phyloP scores from a whole-genome alignment of 2,113 vertebrate species.

The Psilopsiagon aymara region DNA sequence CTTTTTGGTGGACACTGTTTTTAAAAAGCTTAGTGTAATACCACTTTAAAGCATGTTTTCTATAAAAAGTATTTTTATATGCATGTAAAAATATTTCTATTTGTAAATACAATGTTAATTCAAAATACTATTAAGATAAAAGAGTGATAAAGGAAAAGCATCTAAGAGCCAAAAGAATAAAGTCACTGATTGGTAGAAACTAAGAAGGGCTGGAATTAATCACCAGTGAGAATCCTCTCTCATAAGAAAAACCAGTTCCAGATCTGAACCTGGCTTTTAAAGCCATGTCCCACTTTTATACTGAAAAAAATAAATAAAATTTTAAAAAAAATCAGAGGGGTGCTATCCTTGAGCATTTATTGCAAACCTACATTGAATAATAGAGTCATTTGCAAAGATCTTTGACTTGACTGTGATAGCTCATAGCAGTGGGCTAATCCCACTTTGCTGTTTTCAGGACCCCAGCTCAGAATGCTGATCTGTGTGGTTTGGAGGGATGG shows the following conservation, averaged over 20 bases:
- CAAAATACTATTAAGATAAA: not conserved
- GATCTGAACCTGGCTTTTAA: not conserved
- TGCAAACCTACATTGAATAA: not conserved
- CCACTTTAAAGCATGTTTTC: not conserved
- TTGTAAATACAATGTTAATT: not conserved
- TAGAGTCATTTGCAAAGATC: not conserved
- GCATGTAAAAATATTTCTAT: not conserved
- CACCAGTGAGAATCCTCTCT: not conserved
- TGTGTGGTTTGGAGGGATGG: not conserved
- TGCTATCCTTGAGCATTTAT: not conserved
- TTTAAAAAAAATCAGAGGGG: not conserved
- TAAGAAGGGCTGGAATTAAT: not conserved
- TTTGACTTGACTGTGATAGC: not conserved
- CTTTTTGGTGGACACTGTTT: not conserved
- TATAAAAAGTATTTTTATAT: not conserved
- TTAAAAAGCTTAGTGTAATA: not conserved
- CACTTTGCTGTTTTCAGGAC: not conserved
- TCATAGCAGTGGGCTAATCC: not conserved
- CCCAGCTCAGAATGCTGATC: not conserved
- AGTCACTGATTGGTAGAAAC: not conserved
- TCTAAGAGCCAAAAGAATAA: not conserved
- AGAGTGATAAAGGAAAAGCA: not conserved
- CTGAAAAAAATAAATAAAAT: not conserved
- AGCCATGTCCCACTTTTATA: not conserved
- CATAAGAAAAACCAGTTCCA: not conserved